Percentiles rank a stretch among this genome's conserved stretches.
phyloP scores from a whole-genome alignment of 2,888 invertebrate genomes.

The Chirona hameri region DNA sequence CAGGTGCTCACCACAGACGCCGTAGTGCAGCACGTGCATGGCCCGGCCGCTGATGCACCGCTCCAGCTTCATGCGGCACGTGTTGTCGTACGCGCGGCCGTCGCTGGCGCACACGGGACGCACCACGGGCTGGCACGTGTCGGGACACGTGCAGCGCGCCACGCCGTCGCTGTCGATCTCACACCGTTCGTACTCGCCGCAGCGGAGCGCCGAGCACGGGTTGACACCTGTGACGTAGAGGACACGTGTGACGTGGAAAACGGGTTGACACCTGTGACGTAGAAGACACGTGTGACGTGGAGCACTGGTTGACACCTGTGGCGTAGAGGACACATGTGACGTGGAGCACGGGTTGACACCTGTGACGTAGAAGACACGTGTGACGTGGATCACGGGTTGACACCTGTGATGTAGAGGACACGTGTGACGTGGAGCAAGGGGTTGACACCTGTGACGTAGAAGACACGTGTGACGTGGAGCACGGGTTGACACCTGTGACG shows the following conservation, averaged over 20 bases:
- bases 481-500: too few relatives aligned
- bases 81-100: constrained; percentile 53
- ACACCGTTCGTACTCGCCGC: constrained; percentile 74
- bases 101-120: constrained; percentile 55
- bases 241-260: too few relatives aligned
- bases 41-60: constrained; percentile 52
- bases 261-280: too few relatives aligned
- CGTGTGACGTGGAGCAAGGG: too few relatives aligned
- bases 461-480: too few relatives aligned
- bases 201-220: constrained; percentile 75
- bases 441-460: too few relatives aligned
- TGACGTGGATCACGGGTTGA: constrained; percentile 78
- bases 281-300: too few relatives aligned
- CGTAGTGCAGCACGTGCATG: constrained; percentile 57
- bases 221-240: constrained; percentile 62
- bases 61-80: constrained; percentile 50
- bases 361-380: too few relatives aligned
- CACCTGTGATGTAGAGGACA: constrained; percentile 55
- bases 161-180: constrained; percentile 74
- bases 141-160: constrained; percentile 78
- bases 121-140: constrained; percentile 68
- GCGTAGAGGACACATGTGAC: too few relatives aligned
- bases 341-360: too few relatives aligned
- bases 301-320: too few relatives aligned
- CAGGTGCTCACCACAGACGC: constrained; percentile 59